These are phyloP conservation scores for Vimba vimba DNA, from an alignment of 2,113 vertebrate species.

Conservation along the genomic window DNA sequence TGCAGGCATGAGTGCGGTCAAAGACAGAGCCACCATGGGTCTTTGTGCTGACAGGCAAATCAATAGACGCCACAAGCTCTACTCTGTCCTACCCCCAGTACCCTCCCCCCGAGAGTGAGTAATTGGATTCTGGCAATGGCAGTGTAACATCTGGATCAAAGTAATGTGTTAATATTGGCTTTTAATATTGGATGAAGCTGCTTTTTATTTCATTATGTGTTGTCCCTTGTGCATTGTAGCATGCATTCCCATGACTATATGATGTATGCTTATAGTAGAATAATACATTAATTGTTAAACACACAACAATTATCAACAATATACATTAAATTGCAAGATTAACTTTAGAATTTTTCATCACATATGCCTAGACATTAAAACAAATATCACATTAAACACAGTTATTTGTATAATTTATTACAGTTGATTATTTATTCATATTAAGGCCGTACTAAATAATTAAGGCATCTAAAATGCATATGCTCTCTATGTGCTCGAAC, in stretches of 20 bases:
- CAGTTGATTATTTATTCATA: conserved; percentile 71
- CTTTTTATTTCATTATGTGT: conserved; percentile 14
- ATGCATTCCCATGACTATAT: not conserved
- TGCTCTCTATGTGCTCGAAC: conserved; percentile 3
- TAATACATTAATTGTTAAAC: conserved; percentile 51
- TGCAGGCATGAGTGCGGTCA: conserved; percentile 34
- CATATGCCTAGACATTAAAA: conserved; percentile 40
- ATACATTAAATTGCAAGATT: conserved; percentile 24
- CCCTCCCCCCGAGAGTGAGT: not conserved
- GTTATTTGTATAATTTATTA: conserved; percentile 71
- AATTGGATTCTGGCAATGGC: not conserved
- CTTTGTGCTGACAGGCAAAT: conserved; percentile 49
- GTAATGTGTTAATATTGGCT: conserved; percentile 25
- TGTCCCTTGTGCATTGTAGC: not conserved
- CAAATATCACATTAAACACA: conserved; percentile 40
- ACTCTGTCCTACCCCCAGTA: conserved; percentile 20
- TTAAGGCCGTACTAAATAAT: conserved; percentile 66
- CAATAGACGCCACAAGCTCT: conserved; percentile 47
- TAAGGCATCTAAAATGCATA: conserved; percentile 61
- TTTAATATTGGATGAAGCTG: conserved; percentile 37
- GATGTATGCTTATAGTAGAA: not conserved
- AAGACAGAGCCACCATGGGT: conserved; percentile 49
- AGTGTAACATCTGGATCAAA: conserved; percentile 29
- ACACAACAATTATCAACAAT: conserved; percentile 37
- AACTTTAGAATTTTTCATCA: conserved; percentile 20